Percentiles rank a stretch among this genome's conserved stretches.
Conservation (phyloP, 2,113 vertebrate species). For the Gorilla gorilla region DNA sequence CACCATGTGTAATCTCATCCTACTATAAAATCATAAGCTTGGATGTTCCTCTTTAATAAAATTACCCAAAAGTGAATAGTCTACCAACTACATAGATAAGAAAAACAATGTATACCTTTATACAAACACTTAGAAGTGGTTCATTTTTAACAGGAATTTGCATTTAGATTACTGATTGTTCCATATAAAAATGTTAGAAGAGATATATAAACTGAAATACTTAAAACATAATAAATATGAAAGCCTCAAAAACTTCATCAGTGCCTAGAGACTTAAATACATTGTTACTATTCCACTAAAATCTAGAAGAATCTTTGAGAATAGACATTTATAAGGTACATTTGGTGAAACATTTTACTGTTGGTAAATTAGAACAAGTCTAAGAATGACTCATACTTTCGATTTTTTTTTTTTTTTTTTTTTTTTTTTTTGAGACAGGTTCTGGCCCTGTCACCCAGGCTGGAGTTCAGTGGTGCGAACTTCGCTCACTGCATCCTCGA, state of each 20-base stretch:
- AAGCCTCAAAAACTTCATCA: background rate
- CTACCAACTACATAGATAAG: background rate
- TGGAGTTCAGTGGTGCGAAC: no score
- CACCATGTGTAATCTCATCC: background rate
- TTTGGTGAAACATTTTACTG: background rate
- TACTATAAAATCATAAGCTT: background rate
- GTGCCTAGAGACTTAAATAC: background rate
- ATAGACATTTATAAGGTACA: background rate
- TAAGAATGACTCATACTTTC: background rate
- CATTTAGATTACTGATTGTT: background rate
- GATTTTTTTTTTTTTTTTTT: no score
- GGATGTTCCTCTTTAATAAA: background rate
- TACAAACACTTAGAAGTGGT: background rate
- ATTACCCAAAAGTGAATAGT: background rate
- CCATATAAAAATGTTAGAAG: background rate
- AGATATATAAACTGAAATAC: background rate
- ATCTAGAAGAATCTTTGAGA: background rate
- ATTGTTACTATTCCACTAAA: background rate
- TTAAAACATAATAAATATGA: background rate
- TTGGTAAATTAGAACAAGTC: background rate
- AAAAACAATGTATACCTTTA: background rate
- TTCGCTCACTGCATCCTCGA: no score
- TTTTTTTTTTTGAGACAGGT: no score
- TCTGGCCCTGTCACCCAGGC: no score
- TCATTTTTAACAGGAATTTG: slow-evolving; percentile 12